These are phyloP conservation scores for Puntigrus tetrazona DNA, from an alignment of 2,113 vertebrate species.

Conservation along the genomic window DNA sequence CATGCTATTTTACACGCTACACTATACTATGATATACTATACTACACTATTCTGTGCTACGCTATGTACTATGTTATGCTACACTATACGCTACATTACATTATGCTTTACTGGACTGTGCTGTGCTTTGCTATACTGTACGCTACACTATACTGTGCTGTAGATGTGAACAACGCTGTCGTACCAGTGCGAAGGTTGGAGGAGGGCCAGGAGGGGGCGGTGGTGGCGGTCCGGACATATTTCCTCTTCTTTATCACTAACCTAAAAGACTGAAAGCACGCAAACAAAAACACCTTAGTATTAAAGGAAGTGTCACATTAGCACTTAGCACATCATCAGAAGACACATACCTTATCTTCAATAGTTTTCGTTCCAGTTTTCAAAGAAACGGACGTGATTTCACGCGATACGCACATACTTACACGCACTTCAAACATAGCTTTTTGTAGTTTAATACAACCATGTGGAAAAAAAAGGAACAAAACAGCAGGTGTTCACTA, in stretches of 20 bases:
- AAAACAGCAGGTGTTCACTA: not conserved
- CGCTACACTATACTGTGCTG: no score
- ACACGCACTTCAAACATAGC: not conserved
- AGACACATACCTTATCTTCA: not conserved
- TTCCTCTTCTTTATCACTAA: conserved; percentile 42
- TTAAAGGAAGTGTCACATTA: not conserved
- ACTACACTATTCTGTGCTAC: no score
- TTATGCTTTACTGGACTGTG: no score
- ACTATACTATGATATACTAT: no score
- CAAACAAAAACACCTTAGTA: not conserved
- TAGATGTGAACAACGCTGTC: conserved; percentile 28
- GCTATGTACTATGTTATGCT: no score
- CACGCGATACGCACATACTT: not conserved
- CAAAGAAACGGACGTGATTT: not conserved
- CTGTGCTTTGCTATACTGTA: no score
- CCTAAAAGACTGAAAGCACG: conserved; percentile 9
- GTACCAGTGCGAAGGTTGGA: conserved; percentile 80
- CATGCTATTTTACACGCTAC: no score
- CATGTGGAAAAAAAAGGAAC: not conserved
- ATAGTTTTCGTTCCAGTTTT: not conserved
- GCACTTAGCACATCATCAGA: not conserved
- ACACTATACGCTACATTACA: no score
- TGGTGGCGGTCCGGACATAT: conserved; percentile 84
- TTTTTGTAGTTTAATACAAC: not conserved
- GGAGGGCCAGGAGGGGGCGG: conserved; percentile 77